phyloP scores from a whole-genome alignment of 2,797 vertebrate species.

The Pipistrellus pipistrellus region DNA sequence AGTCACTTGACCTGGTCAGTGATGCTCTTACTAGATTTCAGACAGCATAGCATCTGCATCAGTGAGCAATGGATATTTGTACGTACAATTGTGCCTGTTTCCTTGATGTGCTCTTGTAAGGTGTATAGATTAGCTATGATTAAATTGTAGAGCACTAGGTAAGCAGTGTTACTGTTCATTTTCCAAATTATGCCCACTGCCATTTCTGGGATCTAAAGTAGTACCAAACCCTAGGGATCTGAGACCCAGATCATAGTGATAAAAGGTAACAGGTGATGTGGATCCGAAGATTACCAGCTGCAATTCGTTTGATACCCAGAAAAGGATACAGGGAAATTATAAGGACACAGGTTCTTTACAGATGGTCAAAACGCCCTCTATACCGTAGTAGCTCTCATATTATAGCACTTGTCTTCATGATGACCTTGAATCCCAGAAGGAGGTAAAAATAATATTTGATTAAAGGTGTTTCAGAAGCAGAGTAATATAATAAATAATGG shows the following conservation, averaged over 20 bases:
- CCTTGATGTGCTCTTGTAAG: neutral
- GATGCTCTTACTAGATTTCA: constrained; percentile 19
- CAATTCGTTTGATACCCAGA: constrained; percentile 12
- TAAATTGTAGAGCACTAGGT: neutral
- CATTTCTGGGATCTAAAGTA: constrained; percentile 47
- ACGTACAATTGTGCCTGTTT: neutral
- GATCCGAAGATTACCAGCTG: neutral
- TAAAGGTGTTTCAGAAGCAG: constrained; percentile 53
- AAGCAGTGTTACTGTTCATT: constrained; percentile 8
- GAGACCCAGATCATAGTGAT: neutral
- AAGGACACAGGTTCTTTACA: neutral
- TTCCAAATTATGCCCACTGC: neutral
- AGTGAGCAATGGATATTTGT: neutral
- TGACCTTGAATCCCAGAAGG: neutral
- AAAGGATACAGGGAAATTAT: neutral
- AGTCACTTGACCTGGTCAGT: neutral
- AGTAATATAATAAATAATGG: constrained; percentile 38
- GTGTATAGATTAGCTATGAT: neutral
- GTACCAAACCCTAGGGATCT: neutral
- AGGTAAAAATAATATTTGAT: constrained; percentile 42
- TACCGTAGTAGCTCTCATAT: neutral
- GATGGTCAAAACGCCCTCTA: neutral
- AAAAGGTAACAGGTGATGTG: neutral
- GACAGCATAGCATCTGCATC: neutral
- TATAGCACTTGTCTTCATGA: neutral